A percentile compares a stretch with the other conserved stretches of the same genome.
Conservation (phyloP, 2,888 invertebrate species). For the Halictus ligatus region DNA sequence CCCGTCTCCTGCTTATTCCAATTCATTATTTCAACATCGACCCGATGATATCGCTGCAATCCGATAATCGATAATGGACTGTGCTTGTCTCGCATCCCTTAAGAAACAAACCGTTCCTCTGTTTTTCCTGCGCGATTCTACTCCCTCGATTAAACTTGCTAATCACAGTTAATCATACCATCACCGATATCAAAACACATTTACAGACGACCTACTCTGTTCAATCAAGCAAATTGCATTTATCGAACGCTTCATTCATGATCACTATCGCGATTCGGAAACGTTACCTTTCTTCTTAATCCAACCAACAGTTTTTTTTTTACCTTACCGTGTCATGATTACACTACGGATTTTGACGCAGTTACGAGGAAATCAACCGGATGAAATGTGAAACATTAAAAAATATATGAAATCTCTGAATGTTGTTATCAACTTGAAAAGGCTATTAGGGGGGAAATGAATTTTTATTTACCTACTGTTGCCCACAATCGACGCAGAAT, state of each 20-base stretch:
- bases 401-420: too few relatives aligned
- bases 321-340: background rate
- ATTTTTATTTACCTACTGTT: too few relatives aligned
- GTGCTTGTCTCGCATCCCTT: slow-evolving; percentile 9
- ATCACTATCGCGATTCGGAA: background rate
- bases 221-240: background rate
- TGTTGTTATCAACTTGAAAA: too few relatives aligned
- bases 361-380: background rate
- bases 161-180: background rate
- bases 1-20: slow-evolving; percentile 74
- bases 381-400: background rate
- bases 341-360: background rate
- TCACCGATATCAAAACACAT: background rate
- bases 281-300: background rate
- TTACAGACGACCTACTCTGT: background rate
- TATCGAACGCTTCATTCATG: background rate
- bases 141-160: background rate
- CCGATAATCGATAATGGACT: slow-evolving; percentile 69
- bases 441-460: too few relatives aligned
- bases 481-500: too few relatives aligned
- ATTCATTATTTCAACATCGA: slow-evolving; percentile 76
- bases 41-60: slow-evolving; percentile 72
- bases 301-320: background rate
- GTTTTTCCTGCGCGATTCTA: background rate
- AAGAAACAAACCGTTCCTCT: background rate